Percentiles rank a stretch among this genome's conserved stretches.
Conservation (phyloP, 2,888 invertebrate genomes). For the Meandrusa payeni region DNA sequence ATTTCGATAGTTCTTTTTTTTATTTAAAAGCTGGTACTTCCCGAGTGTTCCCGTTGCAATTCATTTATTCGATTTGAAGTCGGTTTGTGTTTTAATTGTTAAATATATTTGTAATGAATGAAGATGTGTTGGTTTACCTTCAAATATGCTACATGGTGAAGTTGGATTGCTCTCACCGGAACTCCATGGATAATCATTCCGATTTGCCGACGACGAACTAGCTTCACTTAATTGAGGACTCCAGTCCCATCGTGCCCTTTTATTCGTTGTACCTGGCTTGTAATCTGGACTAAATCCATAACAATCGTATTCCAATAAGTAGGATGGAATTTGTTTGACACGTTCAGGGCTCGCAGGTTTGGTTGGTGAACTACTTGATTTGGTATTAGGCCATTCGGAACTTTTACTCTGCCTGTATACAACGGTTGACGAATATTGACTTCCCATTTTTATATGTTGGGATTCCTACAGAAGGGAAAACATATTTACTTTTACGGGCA, state of each 20-base stretch:
- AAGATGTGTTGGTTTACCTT: too few species aligned
- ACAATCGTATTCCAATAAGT: constrained; percentile 60
- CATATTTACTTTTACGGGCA: neutral
- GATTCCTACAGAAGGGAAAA: constrained; percentile 44
- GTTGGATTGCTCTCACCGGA: constrained; percentile 72
- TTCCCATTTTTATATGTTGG: constrained; percentile 60
- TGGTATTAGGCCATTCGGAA: constrained; percentile 67
- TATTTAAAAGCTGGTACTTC: too few species aligned
- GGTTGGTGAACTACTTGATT: constrained; percentile 42
- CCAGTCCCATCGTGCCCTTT: constrained; percentile 59
- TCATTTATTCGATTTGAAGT: too few species aligned
- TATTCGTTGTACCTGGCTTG: constrained; percentile 37
- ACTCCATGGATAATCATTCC: constrained; percentile 78
- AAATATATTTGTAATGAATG: too few species aligned
- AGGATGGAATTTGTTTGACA: constrained; percentile 50
- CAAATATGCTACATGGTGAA: constrained; percentile 65
- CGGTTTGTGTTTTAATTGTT: too few species aligned
- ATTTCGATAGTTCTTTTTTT: too few species aligned
- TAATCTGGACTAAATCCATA: constrained; percentile 67
- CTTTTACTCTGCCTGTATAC: constrained; percentile 72
- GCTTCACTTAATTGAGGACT: constrained; percentile 70
- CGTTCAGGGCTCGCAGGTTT: constrained; percentile 56
- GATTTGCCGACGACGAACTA: constrained; percentile 54
- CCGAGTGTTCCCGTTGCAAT: too few species aligned
- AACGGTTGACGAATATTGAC: constrained; percentile 66